These are phyloP conservation scores for Balanococcus diminutus DNA, from an alignment of 2,888 invertebrate genomes.

Conservation along the genomic window DNA sequence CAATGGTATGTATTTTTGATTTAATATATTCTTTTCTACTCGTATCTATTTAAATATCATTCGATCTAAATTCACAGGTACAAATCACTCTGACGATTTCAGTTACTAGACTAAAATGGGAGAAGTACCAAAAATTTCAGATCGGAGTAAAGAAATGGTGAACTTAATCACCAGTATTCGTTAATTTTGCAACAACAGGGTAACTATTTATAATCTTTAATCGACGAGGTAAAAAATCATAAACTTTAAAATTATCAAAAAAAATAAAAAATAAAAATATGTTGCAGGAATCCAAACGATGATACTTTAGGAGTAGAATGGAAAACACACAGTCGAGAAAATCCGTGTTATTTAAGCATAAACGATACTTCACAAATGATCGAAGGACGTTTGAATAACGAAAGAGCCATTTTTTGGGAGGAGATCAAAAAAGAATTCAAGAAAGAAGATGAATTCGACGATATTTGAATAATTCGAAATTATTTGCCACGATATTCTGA, in stretches of 20 bases:
- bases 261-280: not conserved
- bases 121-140: not conserved
- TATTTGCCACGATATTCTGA: no score
- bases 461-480: not conserved
- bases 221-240: no score
- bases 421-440: not conserved
- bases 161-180: not conserved
- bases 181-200: slow-evolving; percentile 30
- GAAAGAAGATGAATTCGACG: not conserved
- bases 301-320: not conserved
- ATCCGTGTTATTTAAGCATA: not conserved
- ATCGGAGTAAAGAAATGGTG: not conserved
- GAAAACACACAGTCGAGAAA: not conserved
- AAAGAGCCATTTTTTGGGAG: not conserved
- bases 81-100: slow-evolving; percentile 19
- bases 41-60: not conserved
- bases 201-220: not conserved
- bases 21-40: no score
- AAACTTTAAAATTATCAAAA: not conserved
- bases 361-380: not conserved
- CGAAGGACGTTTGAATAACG: not conserved
- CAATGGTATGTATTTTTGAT: slow-evolving; percentile 8
- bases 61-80: not conserved
- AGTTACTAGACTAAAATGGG: not conserved
- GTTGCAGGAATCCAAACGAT: not conserved